Evolutionary conservation across 2,888 invertebrate genomes (phyloP).

Genomic region (Marasmarcha lunaedactyla): DNA sequence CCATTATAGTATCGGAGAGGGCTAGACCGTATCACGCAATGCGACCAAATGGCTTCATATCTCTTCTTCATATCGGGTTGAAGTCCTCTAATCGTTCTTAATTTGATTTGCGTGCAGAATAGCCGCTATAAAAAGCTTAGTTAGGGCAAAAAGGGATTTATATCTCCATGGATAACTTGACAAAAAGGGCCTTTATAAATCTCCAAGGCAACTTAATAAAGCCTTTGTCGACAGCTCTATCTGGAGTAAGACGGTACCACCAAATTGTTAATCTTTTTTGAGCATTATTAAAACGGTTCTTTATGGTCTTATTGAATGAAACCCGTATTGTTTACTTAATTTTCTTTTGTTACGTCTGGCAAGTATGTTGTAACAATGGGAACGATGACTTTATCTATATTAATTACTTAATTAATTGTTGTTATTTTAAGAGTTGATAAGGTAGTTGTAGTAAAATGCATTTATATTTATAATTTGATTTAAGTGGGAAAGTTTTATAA

Average conservation of each 20-base stretch:
- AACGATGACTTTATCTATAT: no score
- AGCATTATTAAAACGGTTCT: constrained; percentile 6
- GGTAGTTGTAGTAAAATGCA: no score
- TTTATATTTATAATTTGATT: no score
- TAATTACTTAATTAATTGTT: no score
- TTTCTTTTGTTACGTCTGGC: no score
- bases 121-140: constrained; percentile 54
- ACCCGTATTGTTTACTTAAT: no score
- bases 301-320: neutral
- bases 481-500: no score
- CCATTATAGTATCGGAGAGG: no score
- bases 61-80: constrained; percentile 32
- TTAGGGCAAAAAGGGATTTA: constrained; percentile 51
- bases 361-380: no score
- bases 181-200: constrained; percentile 58
- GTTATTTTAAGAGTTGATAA: no score
- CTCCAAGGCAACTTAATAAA: constrained; percentile 56
- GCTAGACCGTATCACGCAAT: no score
- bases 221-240: constrained; percentile 52
- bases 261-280: constrained; percentile 6
- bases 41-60: constrained; percentile 22
- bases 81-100: constrained; percentile 42
- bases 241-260: constrained; percentile 21
- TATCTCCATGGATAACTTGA: constrained; percentile 43
- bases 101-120: constrained; percentile 58